phyloP scores from a whole-genome alignment of 2,888 invertebrate species.

The Laspeyria flexula region DNA sequence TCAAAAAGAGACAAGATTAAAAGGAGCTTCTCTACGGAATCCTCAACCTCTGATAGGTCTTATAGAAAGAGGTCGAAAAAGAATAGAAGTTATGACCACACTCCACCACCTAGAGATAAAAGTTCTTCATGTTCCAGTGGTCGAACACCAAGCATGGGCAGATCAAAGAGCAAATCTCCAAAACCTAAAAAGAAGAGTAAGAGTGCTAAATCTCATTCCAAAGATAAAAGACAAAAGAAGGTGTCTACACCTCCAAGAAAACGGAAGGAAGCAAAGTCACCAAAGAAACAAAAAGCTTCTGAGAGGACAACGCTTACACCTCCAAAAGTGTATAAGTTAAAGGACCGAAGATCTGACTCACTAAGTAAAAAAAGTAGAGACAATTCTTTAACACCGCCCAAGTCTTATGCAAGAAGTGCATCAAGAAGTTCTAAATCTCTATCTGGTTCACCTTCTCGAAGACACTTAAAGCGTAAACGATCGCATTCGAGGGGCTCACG shows the following conservation, averaged over 20 bases:
- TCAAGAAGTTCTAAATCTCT: slow-evolving; percentile 66
- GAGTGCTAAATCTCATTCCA: slow-evolving; percentile 53
- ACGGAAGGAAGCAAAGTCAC: slow-evolving; percentile 50
- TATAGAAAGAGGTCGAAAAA: slow-evolving; percentile 54
- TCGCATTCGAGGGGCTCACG: slow-evolving; percentile 41
- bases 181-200: slow-evolving; percentile 45
- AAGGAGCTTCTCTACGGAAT: slow-evolving; percentile 62
- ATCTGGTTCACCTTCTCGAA: slow-evolving; percentile 56
- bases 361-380: slow-evolving; percentile 62
- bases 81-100: slow-evolving; percentile 47
- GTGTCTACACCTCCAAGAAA: slow-evolving; percentile 55
- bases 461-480: slow-evolving; percentile 48
- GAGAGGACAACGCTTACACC: slow-evolving; percentile 64
- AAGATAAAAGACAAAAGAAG: slow-evolving; percentile 55
- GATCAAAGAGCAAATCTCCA: slow-evolving; percentile 54
- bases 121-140: slow-evolving; percentile 52
- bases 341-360: slow-evolving; percentile 52
- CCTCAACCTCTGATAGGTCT: slow-evolving; percentile 65
- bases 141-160: slow-evolving; percentile 47
- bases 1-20: slow-evolving; percentile 53
- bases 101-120: slow-evolving; percentile 58
- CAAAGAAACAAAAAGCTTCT: slow-evolving; percentile 51
- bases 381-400: slow-evolving; percentile 74
- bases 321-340: slow-evolving; percentile 57
- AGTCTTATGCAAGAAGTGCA: slow-evolving; percentile 68